Percentiles rank a stretch among this genome's conserved stretches.
phyloP scores from a whole-genome alignment of 1,140 invertebrate species.

The Pinna nobilis region DNA sequence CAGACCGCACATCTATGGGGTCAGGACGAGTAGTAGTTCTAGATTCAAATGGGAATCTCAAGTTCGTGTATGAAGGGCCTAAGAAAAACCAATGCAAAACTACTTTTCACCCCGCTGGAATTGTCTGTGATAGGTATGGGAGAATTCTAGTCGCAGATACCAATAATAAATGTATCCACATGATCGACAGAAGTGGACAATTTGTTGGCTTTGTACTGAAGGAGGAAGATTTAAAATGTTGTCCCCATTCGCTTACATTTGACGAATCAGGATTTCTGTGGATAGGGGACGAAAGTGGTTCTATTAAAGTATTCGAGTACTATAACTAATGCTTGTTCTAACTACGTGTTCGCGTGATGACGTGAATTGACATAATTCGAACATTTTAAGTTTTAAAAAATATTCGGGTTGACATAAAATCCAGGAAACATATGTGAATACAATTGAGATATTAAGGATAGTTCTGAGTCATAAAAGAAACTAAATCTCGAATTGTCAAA shows the following conservation, averaged over 20 bases:
- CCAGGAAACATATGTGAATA: no score
- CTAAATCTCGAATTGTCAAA: no score
- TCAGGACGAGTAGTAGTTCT: conserved; percentile 36
- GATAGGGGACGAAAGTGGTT: conserved; percentile 38
- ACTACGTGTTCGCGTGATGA: no score
- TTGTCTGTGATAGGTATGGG: conserved; percentile 38
- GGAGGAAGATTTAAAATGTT: conserved; percentile 21
- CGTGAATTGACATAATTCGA: no score
- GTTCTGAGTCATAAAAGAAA: no score
- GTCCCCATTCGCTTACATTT: conserved; percentile 17
- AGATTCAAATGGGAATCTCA: conserved; percentile 23
- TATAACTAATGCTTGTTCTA: no score
- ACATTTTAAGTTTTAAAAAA: no score
- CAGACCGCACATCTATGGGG: conserved; percentile 41
- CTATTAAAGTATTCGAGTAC: conserved; percentile 32
- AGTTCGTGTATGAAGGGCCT: conserved; percentile 23
- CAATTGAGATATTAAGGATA: no score
- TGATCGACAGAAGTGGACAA: conserved; percentile 28
- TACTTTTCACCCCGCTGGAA: conserved; percentile 29
- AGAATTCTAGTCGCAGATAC: conserved; percentile 35
- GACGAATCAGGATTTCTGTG: conserved; percentile 19
- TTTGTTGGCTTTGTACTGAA: conserved; percentile 35
- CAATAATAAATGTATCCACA: conserved; percentile 37
- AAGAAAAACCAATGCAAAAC: neutral
- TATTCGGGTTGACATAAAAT: no score